Evolutionary conservation across 2,113 vertebrate genomes (phyloP).

Genomic region (Arvicanthis niloticus): DNA sequence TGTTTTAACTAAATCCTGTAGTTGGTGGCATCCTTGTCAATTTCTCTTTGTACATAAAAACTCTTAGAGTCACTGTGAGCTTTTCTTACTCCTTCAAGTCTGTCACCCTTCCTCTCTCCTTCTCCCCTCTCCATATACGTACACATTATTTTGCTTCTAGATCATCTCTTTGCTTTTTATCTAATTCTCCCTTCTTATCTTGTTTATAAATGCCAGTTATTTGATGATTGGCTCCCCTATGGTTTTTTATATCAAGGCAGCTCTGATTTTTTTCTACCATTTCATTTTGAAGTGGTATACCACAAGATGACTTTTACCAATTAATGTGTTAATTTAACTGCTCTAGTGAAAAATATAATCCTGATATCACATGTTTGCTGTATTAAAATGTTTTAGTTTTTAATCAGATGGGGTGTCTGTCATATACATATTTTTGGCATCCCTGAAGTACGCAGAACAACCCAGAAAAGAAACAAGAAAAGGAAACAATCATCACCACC

Average conservation of each 20-base stretch:
- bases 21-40: not conserved
- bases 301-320: not conserved
- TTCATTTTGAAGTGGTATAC: not conserved
- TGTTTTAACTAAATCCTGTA: not conserved
- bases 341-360: not conserved
- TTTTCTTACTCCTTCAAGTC: no score
- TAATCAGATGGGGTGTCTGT: not conserved
- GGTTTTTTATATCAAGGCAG: not conserved
- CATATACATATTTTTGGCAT: not conserved
- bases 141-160: no score
- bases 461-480: not conserved
- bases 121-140: no score
- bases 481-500: not conserved
- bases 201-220: not conserved
- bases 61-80: not conserved
- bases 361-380: not conserved
- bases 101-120: no score
- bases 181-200: not conserved
- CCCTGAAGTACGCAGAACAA: not conserved
- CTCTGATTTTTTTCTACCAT: not conserved
- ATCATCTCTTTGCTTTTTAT: not conserved
- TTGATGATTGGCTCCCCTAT: not conserved
- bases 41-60: not conserved
- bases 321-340: not conserved
- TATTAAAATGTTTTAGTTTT: not conserved